Percentiles rank a stretch among this genome's conserved stretches.
phyloP scores from a whole-genome alignment of 2,113 vertebrate species.

The Cyanoramphus novaezelandiae region DNA sequence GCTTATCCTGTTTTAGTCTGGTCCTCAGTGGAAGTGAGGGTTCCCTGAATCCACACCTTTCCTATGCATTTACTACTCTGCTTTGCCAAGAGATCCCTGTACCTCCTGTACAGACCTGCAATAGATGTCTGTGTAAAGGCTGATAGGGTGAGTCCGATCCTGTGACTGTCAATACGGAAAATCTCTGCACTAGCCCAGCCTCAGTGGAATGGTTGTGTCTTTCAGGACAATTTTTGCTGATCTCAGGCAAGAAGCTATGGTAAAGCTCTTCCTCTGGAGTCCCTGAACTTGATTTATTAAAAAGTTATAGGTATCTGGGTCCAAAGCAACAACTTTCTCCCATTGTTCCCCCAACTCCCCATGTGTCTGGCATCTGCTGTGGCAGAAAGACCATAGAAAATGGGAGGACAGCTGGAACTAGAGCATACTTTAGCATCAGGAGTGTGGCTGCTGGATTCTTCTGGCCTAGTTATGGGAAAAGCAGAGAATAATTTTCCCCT shows the following conservation, averaged over 20 bases:
- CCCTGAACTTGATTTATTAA: background rate
- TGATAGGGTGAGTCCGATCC: background rate
- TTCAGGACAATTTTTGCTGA: background rate
- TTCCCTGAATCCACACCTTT: background rate
- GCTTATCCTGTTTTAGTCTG: background rate
- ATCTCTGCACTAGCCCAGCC: background rate
- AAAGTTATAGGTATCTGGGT: background rate
- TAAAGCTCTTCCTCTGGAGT: background rate
- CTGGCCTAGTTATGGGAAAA: background rate
- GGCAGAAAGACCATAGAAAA: background rate
- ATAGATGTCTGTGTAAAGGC: background rate
- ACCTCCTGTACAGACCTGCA: background rate
- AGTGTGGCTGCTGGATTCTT: background rate
- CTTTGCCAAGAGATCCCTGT: background rate
- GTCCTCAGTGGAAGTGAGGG: background rate
- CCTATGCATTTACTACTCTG: background rate
- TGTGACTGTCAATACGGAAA: background rate
- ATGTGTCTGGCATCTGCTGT: background rate
- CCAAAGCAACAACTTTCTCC: background rate
- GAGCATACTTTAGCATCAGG: background rate
- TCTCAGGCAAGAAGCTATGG: background rate
- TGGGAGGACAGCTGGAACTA: background rate
- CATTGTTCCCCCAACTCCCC: background rate
- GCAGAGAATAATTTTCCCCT: background rate
- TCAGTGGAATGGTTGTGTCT: background rate